These are phyloP conservation scores for Drosophila watanabei DNA, from an alignment of 1,140 invertebrate species.

Conservation along the genomic window DNA sequence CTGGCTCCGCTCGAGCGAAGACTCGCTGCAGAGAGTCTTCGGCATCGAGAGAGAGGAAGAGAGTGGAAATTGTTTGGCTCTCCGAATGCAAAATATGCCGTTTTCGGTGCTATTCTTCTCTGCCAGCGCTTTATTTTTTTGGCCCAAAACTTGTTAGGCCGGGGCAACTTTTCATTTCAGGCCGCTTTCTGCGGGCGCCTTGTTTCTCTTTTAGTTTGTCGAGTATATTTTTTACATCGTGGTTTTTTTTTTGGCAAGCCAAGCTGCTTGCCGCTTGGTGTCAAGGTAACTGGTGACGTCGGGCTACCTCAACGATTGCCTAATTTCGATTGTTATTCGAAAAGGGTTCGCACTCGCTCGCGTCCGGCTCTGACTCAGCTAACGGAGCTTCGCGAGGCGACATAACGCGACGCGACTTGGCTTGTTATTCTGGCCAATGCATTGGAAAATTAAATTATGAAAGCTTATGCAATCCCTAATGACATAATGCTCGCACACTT, in stretches of 20 bases:
- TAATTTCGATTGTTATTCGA: slow-evolving; percentile 81
- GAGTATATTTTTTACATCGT: slow-evolving; percentile 1
- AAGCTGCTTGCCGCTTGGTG: slow-evolving; percentile 32
- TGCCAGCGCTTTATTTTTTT: not conserved
- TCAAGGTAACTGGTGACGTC: slow-evolving; percentile 83
- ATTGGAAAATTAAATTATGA: slow-evolving; percentile 83
- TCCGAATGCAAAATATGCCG: slow-evolving; percentile 74
- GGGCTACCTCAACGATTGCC: slow-evolving; percentile 69
- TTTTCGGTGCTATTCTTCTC: slow-evolving; percentile 65
- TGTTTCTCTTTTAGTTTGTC: slow-evolving; percentile 49
- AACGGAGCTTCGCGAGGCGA: slow-evolving; percentile 42
- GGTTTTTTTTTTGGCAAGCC: slow-evolving; percentile 57
- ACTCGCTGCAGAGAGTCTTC: slow-evolving; percentile 35
- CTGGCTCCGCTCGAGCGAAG: slow-evolving; percentile 65
- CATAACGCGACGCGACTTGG: slow-evolving; percentile 22
- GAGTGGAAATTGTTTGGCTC: slow-evolving; percentile 22
- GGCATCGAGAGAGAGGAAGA: slow-evolving; percentile 8
- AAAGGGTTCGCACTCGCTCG: slow-evolving; percentile 59
- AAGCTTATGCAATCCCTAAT: slow-evolving; percentile 74
- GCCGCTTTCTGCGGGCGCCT: slow-evolving; percentile 69
- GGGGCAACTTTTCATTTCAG: slow-evolving; percentile 80
- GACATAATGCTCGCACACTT: slow-evolving; percentile 66
- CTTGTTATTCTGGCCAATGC: slow-evolving; percentile 80
- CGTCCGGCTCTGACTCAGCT: slow-evolving; percentile 66
- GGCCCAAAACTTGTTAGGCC: slow-evolving; percentile 41